Percentiles rank a stretch among this genome's conserved stretches.
phyloP scores from a whole-genome alignment of 2,113 vertebrate genomes.

The Pardalotus punctatus region DNA sequence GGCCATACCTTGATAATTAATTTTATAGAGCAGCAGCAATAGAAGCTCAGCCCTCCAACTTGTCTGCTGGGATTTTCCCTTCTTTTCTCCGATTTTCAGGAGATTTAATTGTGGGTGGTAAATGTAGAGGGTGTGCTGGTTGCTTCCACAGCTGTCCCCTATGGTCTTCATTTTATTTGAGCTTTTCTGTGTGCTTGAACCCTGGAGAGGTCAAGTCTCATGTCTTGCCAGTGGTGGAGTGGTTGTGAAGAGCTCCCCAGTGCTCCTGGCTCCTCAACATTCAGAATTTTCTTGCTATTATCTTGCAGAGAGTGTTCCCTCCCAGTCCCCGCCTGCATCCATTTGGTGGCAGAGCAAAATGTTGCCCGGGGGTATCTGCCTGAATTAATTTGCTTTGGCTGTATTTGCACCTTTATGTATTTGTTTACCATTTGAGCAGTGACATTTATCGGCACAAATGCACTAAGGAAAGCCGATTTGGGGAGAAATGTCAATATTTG shows the following conservation, averaged over 20 bases:
- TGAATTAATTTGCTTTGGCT: neutral
- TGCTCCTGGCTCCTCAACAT: neutral
- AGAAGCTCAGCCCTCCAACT: neutral
- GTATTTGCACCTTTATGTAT: neutral
- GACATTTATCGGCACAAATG: slow-evolving; percentile 28
- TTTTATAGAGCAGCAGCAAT: neutral
- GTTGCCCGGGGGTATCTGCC: neutral
- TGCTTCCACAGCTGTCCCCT: neutral
- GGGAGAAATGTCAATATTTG: slow-evolving; percentile 28
- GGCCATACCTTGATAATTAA: neutral
- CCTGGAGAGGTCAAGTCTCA: neutral
- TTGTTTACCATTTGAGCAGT: slow-evolving; percentile 3
- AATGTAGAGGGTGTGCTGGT: neutral
- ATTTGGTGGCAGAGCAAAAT: neutral
- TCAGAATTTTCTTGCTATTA: neutral
- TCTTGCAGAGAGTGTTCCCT: neutral
- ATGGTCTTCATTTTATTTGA: neutral
- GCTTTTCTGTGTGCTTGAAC: neutral
- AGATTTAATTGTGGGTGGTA: neutral
- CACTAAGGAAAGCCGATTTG: neutral
- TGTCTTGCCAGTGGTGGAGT: neutral
- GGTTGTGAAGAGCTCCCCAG: neutral
- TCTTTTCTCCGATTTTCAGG: neutral
- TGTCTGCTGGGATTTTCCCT: neutral
- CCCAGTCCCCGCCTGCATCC: neutral